Conservation (phyloP, 2,113 vertebrate genomes). For the Daphoenositta chrysoptera region DNA sequence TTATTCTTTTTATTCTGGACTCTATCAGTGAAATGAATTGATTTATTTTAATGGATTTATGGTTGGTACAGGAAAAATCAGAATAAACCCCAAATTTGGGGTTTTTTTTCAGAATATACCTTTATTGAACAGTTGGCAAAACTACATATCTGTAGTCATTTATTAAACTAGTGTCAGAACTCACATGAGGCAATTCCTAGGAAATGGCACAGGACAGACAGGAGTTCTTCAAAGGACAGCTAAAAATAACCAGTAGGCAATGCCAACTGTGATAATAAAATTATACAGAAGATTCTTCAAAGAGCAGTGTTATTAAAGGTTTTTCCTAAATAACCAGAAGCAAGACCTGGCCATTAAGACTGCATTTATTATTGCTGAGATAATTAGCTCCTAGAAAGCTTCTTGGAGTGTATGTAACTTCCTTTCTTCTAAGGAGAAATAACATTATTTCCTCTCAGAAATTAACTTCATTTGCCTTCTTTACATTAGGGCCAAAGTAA, state of each 20-base stretch:
- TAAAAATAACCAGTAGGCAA: slow-evolving; percentile 12
- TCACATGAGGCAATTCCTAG: background rate
- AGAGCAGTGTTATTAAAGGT: background rate
- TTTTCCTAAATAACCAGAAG: background rate
- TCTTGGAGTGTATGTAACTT: background rate
- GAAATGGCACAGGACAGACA: background rate
- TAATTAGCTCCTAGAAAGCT: slow-evolving; percentile 37
- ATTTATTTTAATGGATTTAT: background rate
- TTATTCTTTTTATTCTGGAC: background rate
- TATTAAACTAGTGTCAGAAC: background rate
- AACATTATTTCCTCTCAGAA: slow-evolving; percentile 39
- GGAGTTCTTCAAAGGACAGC: background rate
- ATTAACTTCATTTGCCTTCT: slow-evolving; percentile 14
- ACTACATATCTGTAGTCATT: background rate
- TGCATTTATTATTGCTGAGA: slow-evolving; percentile 42
- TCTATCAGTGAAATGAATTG: background rate
- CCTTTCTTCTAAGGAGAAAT: slow-evolving; percentile 29
- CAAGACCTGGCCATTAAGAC: background rate
- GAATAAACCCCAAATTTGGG: background rate
- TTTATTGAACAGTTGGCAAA: background rate
- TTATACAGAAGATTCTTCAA: background rate
- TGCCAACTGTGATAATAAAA: slow-evolving; percentile 29
- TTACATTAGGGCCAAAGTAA: slow-evolving; percentile 15
- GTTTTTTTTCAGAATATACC: background rate
- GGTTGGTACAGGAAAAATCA: background rate